Evolutionary conservation across 2,797 vertebrate species (phyloP).

Genomic region (Columba guinea): DNA sequence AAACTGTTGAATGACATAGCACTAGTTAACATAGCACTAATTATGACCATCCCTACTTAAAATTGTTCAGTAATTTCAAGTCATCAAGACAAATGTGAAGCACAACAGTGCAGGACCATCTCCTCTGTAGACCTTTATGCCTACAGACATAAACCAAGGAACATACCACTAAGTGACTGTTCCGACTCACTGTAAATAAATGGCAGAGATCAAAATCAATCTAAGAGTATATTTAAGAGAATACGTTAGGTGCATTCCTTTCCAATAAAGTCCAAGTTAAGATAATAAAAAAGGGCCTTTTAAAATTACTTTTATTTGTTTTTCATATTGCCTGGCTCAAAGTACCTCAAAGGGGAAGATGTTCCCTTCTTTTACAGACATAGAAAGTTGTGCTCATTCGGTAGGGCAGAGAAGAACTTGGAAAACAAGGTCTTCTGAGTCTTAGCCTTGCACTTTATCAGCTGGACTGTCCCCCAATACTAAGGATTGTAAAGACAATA

Average conservation of each 20-base stretch:
- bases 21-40: not conserved
- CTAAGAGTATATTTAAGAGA: not conserved
- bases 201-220: not conserved
- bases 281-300: not conserved
- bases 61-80: not conserved
- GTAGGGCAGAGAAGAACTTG: not conserved
- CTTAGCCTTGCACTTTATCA: not conserved
- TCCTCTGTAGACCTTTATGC: not conserved
- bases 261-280: not conserved
- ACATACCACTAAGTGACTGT: not conserved
- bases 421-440: not conserved
- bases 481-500: not conserved
- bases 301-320: not conserved
- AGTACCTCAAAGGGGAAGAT: not conserved
- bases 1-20: not conserved
- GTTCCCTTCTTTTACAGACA: not conserved
- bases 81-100: not conserved
- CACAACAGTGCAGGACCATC: not conserved
- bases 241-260: not conserved
- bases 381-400: not conserved
- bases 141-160: not conserved
- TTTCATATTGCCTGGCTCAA: not conserved
- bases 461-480: not conserved
- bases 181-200: not conserved
- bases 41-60: not conserved